Conservation (phyloP, 2,113 vertebrate species). For the Phalacrocorax aristotelis region DNA sequence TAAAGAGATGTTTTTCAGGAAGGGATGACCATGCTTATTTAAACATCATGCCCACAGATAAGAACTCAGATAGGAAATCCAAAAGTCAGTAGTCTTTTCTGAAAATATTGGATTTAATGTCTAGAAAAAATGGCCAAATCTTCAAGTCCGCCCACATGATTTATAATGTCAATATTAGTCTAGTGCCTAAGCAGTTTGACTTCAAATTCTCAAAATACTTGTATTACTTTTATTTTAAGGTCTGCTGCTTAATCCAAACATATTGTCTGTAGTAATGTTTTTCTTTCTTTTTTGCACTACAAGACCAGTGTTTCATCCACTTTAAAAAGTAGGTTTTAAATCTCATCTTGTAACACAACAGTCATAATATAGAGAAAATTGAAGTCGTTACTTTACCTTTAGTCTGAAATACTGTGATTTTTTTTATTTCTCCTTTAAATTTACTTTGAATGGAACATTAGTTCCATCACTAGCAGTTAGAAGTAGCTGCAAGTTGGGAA, state of each 20-base stretch:
- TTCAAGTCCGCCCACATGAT: neutral
- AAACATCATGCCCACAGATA: neutral
- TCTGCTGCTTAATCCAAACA: neutral
- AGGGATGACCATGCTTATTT: accelerated
- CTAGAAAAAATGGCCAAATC: neutral
- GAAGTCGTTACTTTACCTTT: neutral
- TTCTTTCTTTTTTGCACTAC: neutral
- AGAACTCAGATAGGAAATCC: neutral
- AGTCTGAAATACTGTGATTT: neutral
- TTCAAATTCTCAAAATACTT: neutral
- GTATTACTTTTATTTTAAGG: neutral
- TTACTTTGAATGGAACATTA: neutral
- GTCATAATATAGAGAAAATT: neutral
- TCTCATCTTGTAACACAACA: neutral
- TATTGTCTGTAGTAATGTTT: neutral
- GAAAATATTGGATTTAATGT: neutral
- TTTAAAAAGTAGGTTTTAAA: neutral
- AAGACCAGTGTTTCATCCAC: neutral
- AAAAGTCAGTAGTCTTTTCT: neutral
- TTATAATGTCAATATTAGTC: neutral
- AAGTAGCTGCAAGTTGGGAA: neutral
- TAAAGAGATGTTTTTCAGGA: neutral
- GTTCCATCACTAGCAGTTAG: neutral
- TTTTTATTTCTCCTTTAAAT: neutral
- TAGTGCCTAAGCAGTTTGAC: neutral